These are phyloP conservation scores for Lagria hirta DNA, from an alignment of 2,888 invertebrate genomes.

Conservation along the genomic window DNA sequence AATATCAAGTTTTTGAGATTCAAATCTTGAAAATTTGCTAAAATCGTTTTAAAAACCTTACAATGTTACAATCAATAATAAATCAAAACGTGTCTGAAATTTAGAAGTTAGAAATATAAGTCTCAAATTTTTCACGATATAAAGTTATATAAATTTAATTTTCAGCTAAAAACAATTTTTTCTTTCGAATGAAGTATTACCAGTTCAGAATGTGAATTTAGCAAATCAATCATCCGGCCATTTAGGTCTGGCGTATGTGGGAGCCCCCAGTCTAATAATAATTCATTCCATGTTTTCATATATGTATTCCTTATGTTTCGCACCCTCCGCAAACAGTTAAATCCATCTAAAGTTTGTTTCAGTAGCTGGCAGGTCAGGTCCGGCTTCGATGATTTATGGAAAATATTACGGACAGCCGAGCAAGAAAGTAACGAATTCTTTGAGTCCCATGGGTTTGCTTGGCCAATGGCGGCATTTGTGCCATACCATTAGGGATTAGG, in stretches of 20 bases:
- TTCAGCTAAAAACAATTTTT: too few species aligned
- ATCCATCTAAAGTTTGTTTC: conserved; percentile 46
- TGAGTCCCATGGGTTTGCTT: conserved; percentile 40
- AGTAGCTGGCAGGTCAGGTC: conserved; percentile 49
- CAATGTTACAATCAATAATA: too few species aligned
- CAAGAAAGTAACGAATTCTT: conserved; percentile 53
- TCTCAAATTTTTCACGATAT: too few species aligned
- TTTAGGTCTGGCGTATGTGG: conserved; percentile 32
- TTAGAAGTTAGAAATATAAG: too few species aligned
- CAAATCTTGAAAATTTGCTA: too few species aligned
- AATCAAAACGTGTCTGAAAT: too few species aligned
- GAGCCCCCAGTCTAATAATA: conserved; percentile 43
- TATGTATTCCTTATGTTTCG: conserved; percentile 29
- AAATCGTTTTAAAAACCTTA: too few species aligned
- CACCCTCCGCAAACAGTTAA: conserved; percentile 38
- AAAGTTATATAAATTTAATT: too few species aligned
- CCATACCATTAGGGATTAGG: conserved; percentile 46
- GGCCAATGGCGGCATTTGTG: conserved; percentile 39
- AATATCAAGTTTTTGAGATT: too few species aligned
- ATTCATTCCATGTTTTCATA: conserved; percentile 48
- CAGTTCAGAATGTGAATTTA: conserved; percentile 20
- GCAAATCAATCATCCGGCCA: conserved; percentile 37
- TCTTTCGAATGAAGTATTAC: conserved; percentile 18
- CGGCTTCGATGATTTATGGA: conserved; percentile 56
- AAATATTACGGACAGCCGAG: conserved; percentile 53